Base-by-base conservation (phyloP, 2,797 vertebrate species). In the Smutsia gigantea region DNA sequence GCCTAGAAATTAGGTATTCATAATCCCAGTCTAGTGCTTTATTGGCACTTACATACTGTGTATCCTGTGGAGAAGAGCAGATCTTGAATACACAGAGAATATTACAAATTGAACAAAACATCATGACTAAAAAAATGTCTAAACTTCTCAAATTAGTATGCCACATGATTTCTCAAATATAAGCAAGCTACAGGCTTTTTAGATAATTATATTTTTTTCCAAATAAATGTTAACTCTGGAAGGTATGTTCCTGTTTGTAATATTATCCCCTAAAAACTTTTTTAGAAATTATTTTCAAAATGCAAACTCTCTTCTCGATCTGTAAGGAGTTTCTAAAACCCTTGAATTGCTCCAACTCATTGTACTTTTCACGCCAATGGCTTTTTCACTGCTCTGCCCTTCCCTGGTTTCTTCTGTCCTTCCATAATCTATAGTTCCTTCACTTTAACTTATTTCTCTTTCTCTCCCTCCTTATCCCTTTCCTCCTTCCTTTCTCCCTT, bases 201-300 rank as follows among this genome's bases (percentile, higher is more conserved):
- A 86, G 13, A 17, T 51, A 49, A 81, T 79, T 57, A n/a, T 25
- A 72, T 31, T 51, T 90, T 77, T 86, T 78, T 13, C 29, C 53
- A 71, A 49, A 49, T 17, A 64, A 72, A 81, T 51, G 10, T 81
- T 51, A 82, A 49, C 18, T 87, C 29, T 59, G 19, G 21, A 87
- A 82, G 25, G 1, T 69, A 75, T 10, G 64, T 83, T 91, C n/a
- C 17, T 64, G 10, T 63, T 55, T 57, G 31, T 64, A 83, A 66
- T 2, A 4, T 5, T 61, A 51, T 59, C 9, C 19, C 31, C 4
- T 64, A 83, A 77, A 51, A 59, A 1, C 19, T 25, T 49, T 91
- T 42, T 34, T 29, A 87, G 27, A 86, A 94, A 75, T 72, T 75
- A 46, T 31, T 94, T 87, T 64, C 15, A 92, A 87, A 69, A 49